These are phyloP conservation scores for Machaerirhynchus nigripectus DNA, from an alignment of 2,113 vertebrate genomes.

Conservation along the genomic window DNA sequence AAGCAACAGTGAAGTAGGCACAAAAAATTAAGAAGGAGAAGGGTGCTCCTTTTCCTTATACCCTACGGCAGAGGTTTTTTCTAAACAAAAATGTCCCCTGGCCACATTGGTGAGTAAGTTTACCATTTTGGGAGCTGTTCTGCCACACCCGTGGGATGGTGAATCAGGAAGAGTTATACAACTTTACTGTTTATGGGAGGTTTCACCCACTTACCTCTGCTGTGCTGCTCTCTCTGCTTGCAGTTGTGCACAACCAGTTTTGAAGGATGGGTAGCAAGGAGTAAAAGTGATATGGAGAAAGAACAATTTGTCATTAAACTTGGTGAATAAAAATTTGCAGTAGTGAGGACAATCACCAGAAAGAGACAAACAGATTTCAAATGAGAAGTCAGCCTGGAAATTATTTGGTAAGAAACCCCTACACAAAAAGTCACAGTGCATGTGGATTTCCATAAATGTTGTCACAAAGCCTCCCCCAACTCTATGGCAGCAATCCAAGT, in stretches of 20 bases:
- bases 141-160: neutral
- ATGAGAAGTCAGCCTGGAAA: neutral
- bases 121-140: neutral
- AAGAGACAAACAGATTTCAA: neutral
- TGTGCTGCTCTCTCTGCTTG: neutral
- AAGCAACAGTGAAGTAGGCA: neutral
- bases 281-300: neutral
- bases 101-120: neutral
- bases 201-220: neutral
- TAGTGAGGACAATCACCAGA: neutral
- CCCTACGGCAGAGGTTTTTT: neutral
- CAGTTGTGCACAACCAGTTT: neutral
- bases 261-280: neutral
- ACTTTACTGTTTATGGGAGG: neutral
- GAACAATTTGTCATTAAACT: neutral
- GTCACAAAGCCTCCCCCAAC: neutral
- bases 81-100: neutral
- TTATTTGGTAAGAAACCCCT: neutral
- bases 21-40: neutral
- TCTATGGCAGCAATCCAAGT: neutral
- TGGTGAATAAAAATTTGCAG: neutral
- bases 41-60: neutral
- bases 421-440: neutral
- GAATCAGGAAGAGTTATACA: constrained; percentile 4
- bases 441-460: neutral